Evolutionary conservation across 2,797 vertebrate genomes (phyloP).

Genomic region (Geotrypetes seraphini): DNA sequence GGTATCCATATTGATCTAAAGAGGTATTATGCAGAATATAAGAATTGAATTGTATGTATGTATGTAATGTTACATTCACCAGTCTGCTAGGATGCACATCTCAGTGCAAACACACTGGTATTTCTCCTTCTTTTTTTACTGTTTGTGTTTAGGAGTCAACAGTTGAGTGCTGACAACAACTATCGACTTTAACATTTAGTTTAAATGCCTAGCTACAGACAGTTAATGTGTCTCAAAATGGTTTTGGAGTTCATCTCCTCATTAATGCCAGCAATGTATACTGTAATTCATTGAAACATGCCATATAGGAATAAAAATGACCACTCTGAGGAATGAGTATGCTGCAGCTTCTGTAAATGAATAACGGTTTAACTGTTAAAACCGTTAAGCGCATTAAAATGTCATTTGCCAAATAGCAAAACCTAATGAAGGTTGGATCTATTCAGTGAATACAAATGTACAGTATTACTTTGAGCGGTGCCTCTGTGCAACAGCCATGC

Average conservation of each 20-base stretch:
- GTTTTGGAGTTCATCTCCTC: constrained; percentile 14
- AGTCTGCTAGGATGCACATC: no score
- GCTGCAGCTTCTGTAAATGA: constrained; percentile 33
- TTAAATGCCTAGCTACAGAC: constrained; percentile 25
- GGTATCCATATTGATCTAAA: no score
- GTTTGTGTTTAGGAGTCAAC: constrained; percentile 36
- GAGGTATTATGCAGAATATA: no score
- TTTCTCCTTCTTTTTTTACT: constrained; percentile 30
- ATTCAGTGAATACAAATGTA: constrained; percentile 46
- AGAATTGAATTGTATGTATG: no score
- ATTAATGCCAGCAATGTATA: constrained; percentile 36
- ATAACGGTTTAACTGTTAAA: constrained; percentile 41
- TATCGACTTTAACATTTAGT: constrained; percentile 39
- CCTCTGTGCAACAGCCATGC: constrained; percentile 32
- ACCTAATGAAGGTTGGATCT: constrained; percentile 48
- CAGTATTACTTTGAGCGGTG: constrained; percentile 32
- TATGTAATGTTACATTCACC: no score
- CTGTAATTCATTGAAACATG: constrained; percentile 42
- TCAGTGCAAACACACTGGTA: no score
- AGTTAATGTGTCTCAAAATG: constrained; percentile 28
- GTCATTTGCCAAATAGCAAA: constrained; percentile 54
- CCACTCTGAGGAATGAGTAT: constrained; percentile 24
- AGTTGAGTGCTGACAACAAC: constrained; percentile 24
- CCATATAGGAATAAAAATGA: constrained; percentile 36
- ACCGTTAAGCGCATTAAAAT: constrained; percentile 59